Percentiles rank a stretch among this genome's conserved stretches.
Evolutionary conservation across 2,113 vertebrate species (phyloP).

Genomic region (Syngnathus typhle): DNA sequence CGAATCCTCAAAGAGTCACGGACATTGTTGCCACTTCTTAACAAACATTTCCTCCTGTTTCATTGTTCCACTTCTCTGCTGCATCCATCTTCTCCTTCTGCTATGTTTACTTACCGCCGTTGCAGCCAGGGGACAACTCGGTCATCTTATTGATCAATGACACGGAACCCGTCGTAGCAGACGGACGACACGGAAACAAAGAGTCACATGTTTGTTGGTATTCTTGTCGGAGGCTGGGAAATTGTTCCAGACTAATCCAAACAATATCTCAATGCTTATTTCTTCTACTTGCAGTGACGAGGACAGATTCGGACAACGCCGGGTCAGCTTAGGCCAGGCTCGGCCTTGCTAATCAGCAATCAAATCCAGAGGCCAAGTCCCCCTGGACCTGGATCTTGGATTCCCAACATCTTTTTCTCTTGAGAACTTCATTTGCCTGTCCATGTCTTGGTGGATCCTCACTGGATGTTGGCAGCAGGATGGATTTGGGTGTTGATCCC

Average conservation of each 20-base stretch:
- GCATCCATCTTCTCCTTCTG: not conserved
- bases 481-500: conserved; percentile 71
- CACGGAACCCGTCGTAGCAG: not conserved
- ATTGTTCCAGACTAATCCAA: not conserved
- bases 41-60: conserved; percentile 7
- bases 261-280: conserved; percentile 4
- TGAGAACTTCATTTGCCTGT: conserved; percentile 24
- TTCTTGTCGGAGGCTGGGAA: not conserved
- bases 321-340: conserved; percentile 37
- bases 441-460: conserved; percentile 50
- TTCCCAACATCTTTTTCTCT: conserved; percentile 12
- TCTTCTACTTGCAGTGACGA: conserved; percentile 38
- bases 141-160: conserved; percentile 1
- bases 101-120: conserved; percentile 2
- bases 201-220: not conserved
- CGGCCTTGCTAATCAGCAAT: conserved; percentile 22
- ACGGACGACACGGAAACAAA: not conserved
- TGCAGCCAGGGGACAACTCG: not conserved
- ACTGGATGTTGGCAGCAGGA: conserved; percentile 63
- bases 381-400: conserved; percentile 19
- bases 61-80: not conserved
- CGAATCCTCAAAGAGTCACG: not conserved
- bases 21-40: conserved; percentile 3
- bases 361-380: not conserved
- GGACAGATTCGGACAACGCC: conserved; percentile 24